Base-by-base conservation (phyloP, 2,797 vertebrate species). In the Sternotherus odoratus region DNA sequence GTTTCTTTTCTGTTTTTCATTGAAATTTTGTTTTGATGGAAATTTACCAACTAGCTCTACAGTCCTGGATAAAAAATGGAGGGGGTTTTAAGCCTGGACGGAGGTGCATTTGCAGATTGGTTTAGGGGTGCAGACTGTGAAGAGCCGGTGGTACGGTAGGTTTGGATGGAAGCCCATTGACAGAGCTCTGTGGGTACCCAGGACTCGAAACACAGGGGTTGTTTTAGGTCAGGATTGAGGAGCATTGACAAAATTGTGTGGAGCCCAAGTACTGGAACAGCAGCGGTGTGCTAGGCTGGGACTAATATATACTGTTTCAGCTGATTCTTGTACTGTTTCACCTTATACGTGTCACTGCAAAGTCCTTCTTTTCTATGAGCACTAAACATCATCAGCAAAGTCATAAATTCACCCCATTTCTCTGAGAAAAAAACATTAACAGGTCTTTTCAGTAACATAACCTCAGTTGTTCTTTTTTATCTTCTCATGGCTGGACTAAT, bases 391-490 rank as follows among this genome's bases (percentile, higher is more conserved):
- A 66, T 6, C 54, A 80, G 28, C 79, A 74, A 54, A 60, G 36
- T 82, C 82, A 60, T 30, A 79, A 66, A 33, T 77, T 88, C 39
- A 78, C 89, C 89, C 88, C 78, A 63, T 77, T 60, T 95, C 92
- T 90, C 90, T 79, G 88, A 93, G 91, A 87, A 95, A 94, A 78
- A 89, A 83, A 53, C 90, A 90, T 1, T 78, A 93, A 33, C 50
- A 87, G 12, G 54, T 21, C 54, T 43, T 74, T 82, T 88, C n/a
- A 19, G 78, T 94, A 90, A 90, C 86, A 80, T 79, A 90, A 86
- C 77, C 89, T 83, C 83, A 83, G 77, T 85, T 93, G 24, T 50
- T 94, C 87, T 83, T 93, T 87, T 88, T 85, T 95, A 86, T 79
- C 85, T 96, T 94, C 88, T 92, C 2, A 0, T 56, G 56, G 86